Percentiles rank a stretch among this genome's conserved stretches.
phyloP scores from a whole-genome alignment of 2,888 invertebrate genomes.

The Ernsta delagoae region DNA sequence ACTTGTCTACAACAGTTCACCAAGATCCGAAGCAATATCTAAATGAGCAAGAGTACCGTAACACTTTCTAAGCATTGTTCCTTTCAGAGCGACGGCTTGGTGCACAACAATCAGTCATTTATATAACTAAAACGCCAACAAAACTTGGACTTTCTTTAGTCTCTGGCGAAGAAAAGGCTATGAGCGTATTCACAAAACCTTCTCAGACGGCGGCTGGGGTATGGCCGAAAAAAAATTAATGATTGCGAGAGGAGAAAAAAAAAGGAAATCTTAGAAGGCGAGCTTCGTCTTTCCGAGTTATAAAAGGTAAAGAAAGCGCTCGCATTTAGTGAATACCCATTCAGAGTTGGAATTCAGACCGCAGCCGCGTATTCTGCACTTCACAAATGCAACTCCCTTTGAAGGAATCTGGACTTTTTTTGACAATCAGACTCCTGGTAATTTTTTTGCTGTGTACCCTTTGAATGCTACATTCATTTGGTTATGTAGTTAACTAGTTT shows the following conservation, averaged over 20 bases:
- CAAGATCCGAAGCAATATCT: conserved; percentile 20
- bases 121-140: conserved; percentile 32
- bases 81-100: conserved; percentile 16
- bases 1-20: not conserved
- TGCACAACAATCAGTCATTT: conserved; percentile 35
- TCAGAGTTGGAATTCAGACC: conserved; percentile 75
- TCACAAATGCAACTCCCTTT: conserved; percentile 52
- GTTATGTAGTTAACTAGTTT: conserved; percentile 18
- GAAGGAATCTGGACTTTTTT: conserved; percentile 71
- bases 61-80: conserved; percentile 26
- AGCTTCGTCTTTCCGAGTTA: conserved; percentile 75
- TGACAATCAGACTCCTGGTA: conserved; percentile 71
- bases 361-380: conserved; percentile 64
- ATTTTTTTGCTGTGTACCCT: conserved; percentile 50
- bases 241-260: conserved; percentile 48
- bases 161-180: conserved; percentile 30
- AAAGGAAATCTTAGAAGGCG: conserved; percentile 74
- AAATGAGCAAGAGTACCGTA: conserved; percentile 30
- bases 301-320: conserved; percentile 78
- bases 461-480: conserved; percentile 34
- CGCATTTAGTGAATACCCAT: conserved; percentile 83
- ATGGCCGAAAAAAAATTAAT: conserved; percentile 63
- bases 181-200: conserved; percentile 41
- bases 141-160: conserved; percentile 33
- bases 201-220: conserved; percentile 45